Evolutionary conservation across 2,888 invertebrate species (phyloP).

Genomic region (Cordilura impudica): DNA sequence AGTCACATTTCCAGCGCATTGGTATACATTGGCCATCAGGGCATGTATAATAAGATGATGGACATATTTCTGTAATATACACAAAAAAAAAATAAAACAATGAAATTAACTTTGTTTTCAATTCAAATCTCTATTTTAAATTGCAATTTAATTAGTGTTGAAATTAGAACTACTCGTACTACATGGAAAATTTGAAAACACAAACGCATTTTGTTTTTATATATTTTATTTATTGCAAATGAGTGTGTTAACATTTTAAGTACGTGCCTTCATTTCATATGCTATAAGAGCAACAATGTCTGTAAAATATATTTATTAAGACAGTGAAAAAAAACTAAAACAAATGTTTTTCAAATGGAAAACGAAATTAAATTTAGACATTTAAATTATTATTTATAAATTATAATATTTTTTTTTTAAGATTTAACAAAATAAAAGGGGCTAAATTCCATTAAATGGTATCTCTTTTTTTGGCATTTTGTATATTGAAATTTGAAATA

Average conservation of each 20-base stretch:
- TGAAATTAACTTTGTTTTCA: constrained; percentile 38
- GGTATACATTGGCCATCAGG: constrained; percentile 81
- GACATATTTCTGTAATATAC: constrained; percentile 71
- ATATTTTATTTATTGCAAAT: background rate
- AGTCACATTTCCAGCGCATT: constrained; percentile 81
- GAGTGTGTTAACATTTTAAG: constrained; percentile 36
- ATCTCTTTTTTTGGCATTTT: no score
- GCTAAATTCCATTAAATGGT: no score
- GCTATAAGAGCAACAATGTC: constrained; percentile 18
- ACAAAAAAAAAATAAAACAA: constrained; percentile 17
- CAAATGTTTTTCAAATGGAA: no score
- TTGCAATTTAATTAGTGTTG: constrained; percentile 51
- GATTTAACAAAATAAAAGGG: no score
- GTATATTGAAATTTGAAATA: no score
- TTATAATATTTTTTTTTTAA: no score
- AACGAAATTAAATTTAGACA: no score
- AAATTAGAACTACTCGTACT: constrained; percentile 26
- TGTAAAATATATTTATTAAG: constrained; percentile 20
- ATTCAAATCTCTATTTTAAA: constrained; percentile 42
- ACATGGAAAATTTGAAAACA: background rate
- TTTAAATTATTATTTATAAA: no score
- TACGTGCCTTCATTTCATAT: constrained; percentile 56
- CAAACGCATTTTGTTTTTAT: background rate
- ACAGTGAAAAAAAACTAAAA: no score
- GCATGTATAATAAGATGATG: constrained; percentile 74